Conservation (phyloP, 2,113 vertebrate species). For the Heterochromis multidens region DNA sequence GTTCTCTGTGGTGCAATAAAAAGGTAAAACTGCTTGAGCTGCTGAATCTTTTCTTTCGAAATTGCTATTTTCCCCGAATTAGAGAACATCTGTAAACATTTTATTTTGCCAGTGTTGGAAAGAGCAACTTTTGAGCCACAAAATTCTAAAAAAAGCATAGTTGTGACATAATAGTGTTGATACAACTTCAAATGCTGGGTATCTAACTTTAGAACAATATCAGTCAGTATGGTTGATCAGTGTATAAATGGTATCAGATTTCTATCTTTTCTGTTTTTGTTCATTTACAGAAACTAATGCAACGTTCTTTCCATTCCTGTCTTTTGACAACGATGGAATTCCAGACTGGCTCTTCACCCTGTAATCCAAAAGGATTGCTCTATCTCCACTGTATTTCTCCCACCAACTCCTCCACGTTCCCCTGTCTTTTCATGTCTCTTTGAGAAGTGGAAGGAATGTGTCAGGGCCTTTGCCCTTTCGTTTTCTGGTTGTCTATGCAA, state of each 20-base stretch:
- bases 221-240: not conserved
- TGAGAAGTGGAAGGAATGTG: constrained; percentile 56
- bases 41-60: rapidly evolving
- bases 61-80: not conserved
- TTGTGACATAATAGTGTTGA: not conserved
- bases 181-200: not conserved
- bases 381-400: constrained; percentile 54
- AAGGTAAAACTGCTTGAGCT: not conserved
- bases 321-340: constrained; percentile 23
- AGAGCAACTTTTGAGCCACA: not conserved
- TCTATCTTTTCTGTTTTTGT: not conserved
- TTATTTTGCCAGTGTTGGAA: no score
- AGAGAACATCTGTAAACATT: not conserved
- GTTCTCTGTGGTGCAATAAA: not conserved
- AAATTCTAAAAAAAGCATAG: not conserved
- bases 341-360: constrained; percentile 25
- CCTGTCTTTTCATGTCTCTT: constrained; percentile 11
- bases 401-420: constrained; percentile 25
- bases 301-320: constrained; percentile 54
- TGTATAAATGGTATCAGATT: not conserved
- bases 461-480: constrained; percentile 21
- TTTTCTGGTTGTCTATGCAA: not conserved
- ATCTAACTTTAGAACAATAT: not conserved
- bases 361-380: constrained; percentile 36
- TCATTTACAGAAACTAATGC: constrained; percentile 1